These are phyloP conservation scores for Brachionus plicatilis DNA, from an alignment of 1,140 invertebrate genomes.

Conservation along the genomic window DNA sequence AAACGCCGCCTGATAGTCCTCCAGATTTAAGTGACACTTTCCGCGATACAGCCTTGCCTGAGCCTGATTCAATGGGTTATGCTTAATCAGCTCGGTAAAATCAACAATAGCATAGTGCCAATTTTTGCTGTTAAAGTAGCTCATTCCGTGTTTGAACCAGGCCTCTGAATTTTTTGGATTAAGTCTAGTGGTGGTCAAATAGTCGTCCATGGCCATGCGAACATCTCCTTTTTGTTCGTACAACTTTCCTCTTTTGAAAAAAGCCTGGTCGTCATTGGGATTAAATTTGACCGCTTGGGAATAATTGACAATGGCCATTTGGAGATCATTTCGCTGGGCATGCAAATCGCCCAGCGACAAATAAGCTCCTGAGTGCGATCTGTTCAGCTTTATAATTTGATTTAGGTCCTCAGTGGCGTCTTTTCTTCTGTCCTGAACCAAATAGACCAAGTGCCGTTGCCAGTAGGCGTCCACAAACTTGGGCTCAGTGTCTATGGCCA, in stretches of 20 bases:
- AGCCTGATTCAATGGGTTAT: slow-evolving; percentile 49
- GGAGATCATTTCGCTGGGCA: slow-evolving; percentile 47
- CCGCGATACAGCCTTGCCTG: slow-evolving; percentile 49
- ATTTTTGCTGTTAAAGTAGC: slow-evolving; percentile 52
- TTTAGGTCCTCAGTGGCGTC: slow-evolving; percentile 52
- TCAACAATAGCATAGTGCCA: slow-evolving; percentile 53
- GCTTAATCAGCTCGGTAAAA: slow-evolving; percentile 50
- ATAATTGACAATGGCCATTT: slow-evolving; percentile 54
- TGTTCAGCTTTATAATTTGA: slow-evolving; percentile 52
- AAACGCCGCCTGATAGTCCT: slow-evolving; percentile 49
- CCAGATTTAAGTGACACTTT: slow-evolving; percentile 47
- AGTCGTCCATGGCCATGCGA: slow-evolving; percentile 53
- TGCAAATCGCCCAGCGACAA: slow-evolving; percentile 53
- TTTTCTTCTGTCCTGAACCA: slow-evolving; percentile 50
- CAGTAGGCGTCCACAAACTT: slow-evolving; percentile 54
- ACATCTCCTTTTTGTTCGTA: slow-evolving; percentile 53
- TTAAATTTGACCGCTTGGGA: slow-evolving; percentile 52
- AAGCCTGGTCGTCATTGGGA: slow-evolving; percentile 53
- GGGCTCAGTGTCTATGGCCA: slow-evolving; percentile 50
- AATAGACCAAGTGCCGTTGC: slow-evolving; percentile 54
- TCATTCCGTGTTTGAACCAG: slow-evolving; percentile 53
- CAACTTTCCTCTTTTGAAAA: slow-evolving; percentile 50
- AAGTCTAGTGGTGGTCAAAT: slow-evolving; percentile 48
- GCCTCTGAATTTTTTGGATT: slow-evolving; percentile 51
- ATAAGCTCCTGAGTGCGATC: slow-evolving; percentile 50